Evolutionary conservation across 2,888 invertebrate genomes (phyloP).

Genomic region (Caenorhabditis sp.): DNA sequence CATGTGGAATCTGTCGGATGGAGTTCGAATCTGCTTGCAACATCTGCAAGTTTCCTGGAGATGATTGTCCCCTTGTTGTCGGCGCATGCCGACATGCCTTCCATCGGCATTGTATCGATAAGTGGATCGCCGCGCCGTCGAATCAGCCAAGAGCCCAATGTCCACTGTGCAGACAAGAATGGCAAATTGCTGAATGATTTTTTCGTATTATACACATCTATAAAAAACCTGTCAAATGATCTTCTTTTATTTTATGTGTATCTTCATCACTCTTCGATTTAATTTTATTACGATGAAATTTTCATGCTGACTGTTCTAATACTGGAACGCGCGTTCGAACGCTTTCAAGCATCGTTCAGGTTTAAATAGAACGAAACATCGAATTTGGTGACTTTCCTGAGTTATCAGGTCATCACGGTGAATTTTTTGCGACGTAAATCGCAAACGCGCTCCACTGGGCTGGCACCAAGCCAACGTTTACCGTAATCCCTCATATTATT

Average conservation of each 20-base stretch:
- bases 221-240: conserved; percentile 22
- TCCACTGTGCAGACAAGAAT: conserved; percentile 97
- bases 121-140: conserved; percentile 94
- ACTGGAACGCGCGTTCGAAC: too few relatives aligned
- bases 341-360: too few relatives aligned
- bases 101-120: conserved; percentile 99
- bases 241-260: neutral
- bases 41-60: conserved; percentile 80
- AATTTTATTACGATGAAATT: too few relatives aligned
- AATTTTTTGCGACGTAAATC: too few relatives aligned
- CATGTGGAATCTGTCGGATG: conserved; percentile 99
- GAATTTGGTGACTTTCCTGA: too few relatives aligned
- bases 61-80: conserved; percentile 84
- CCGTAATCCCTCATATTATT: too few relatives aligned
- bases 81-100: conserved; percentile 99
- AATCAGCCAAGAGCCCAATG: conserved; percentile 84
- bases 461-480: too few relatives aligned
- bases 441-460: too few relatives aligned
- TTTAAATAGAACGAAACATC: too few relatives aligned
- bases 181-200: conserved; percentile 87
- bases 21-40: conserved; percentile 90
- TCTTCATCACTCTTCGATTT: too few relatives aligned
- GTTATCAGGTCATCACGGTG: too few relatives aligned
- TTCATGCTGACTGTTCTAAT: too few relatives aligned
- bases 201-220: neutral